Conservation (phyloP, 2,113 vertebrate species). For the Daboia siamensis region DNA sequence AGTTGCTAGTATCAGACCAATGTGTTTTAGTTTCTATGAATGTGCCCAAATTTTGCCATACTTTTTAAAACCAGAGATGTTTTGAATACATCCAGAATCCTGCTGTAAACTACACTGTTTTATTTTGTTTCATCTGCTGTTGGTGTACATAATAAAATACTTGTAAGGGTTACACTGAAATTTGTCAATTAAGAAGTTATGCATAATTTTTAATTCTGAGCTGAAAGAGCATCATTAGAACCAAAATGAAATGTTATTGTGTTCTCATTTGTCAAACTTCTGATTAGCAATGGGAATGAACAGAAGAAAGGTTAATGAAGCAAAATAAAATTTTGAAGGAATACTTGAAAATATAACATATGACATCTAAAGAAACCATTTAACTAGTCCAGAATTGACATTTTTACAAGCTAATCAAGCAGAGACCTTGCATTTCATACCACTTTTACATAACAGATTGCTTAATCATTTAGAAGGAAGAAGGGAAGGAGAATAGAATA, state of each 20-base stretch:
- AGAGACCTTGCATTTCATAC: neutral
- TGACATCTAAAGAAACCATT: constrained; percentile 35
- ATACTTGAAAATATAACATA: neutral
- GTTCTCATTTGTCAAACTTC: constrained; percentile 15
- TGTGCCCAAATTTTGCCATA: neutral
- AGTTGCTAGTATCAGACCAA: neutral
- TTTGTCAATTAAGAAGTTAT: neutral
- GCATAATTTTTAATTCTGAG: constrained; percentile 13
- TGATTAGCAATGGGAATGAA: neutral
- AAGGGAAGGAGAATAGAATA: constrained; percentile 31
- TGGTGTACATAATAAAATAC: neutral
- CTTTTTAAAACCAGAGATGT: neutral
- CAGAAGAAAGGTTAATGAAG: constrained; percentile 10
- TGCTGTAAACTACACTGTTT: neutral
- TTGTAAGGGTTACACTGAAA: neutral
- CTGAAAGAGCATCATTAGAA: constrained; percentile 3
- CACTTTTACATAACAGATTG: constrained; percentile 32
- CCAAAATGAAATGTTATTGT: constrained; percentile 12
- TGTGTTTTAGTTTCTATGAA: neutral
- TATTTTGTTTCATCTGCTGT: neutral
- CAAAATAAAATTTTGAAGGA: constrained; percentile 2
- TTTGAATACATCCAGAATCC: neutral
- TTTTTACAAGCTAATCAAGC: neutral
- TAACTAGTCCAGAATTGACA: constrained; percentile 26
- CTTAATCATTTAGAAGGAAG: constrained; percentile 13